Evolutionary conservation across 2,797 vertebrate genomes (phyloP), one percentile per base, ranked within the genome.

Genomic region (Scleropages formosus): DNA sequence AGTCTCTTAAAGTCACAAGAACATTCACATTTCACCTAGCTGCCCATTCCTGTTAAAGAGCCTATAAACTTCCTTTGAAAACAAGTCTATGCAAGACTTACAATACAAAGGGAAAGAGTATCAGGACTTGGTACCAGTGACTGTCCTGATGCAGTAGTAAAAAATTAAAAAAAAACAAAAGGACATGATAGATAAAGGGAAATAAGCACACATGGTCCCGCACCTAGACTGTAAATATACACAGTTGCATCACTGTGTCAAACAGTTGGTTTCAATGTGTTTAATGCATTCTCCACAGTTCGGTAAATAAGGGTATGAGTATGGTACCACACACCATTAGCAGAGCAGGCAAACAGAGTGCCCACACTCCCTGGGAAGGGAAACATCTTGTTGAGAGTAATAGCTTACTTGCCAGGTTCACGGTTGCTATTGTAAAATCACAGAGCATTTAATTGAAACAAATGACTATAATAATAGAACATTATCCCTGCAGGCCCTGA

Each of bases 371-470:
- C 69, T 82, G 85, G 85, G 91, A 95, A 93, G 86, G 88, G 91
- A 96, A 95, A 95, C 94, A 94, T 97, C 95, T 97, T 95, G 93
- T 95, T 96, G 93, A 91, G 94, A 96, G 93, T 96, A 96, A 98
- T 96, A 93, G 94, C 94, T 94, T 89, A 92, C 92, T 94, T 90
- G 85, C 93, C 95, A 98, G 96, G 96, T 98, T 95, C 95, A 95
- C 94, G 94, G 93, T 95, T 94, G 96, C 95, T 98, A 92, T 93
- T 96, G 96, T 97, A 96, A 97, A 96, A 97, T 95, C 96, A 97
- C 94, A 91, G 94, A 94, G 96, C 95, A 94, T 96, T 99, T 98
- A 98, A 99, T 99, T 98, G 97, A 98, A 99, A 99, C 97, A 98
- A 99, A 98, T 94, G 95, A 96, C 94, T 95, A 95, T 98, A 98